A percentile compares a stretch with the other conserved stretches of the same genome.
Evolutionary conservation across 2,113 vertebrate species (phyloP).

Genomic region (Aplodontia rufa): DNA sequence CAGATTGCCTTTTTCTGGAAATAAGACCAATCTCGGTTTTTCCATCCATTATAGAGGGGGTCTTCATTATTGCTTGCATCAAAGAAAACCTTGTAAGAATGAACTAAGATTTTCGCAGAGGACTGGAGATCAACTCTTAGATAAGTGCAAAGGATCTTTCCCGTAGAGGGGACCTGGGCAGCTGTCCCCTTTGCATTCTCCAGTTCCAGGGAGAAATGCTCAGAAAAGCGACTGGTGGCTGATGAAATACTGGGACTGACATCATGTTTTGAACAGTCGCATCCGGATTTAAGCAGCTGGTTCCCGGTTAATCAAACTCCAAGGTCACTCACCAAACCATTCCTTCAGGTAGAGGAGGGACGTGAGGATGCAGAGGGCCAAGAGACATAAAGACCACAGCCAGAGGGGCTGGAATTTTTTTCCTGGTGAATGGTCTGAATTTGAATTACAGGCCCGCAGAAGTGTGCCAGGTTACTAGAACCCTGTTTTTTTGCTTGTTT

Average conservation of each 20-base stretch:
- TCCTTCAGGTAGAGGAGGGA: background rate
- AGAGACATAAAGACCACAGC: background rate
- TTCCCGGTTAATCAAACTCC: background rate
- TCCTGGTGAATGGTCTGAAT: background rate
- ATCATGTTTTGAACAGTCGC: background rate
- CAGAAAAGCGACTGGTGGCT: background rate
- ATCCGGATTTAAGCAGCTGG: background rate
- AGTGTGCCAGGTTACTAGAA: background rate
- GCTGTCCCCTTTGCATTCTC: background rate
- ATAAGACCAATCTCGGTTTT: slow-evolving; percentile 46
- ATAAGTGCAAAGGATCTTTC: slow-evolving; percentile 2
- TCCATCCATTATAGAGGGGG: slow-evolving; percentile 43
- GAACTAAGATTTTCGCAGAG: background rate
- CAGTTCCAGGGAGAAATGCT: background rate
- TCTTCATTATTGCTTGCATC: slow-evolving; percentile 32
- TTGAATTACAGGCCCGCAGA: slow-evolving; percentile 18
- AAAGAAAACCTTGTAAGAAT: slow-evolving; percentile 45
- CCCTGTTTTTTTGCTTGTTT: background rate
- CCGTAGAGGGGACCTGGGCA: background rate
- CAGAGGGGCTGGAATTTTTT: background rate
- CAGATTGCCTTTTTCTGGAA: slow-evolving; percentile 24
- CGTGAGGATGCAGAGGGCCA: background rate
- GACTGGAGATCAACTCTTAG: background rate
- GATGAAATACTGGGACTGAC: background rate
- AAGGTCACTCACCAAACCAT: background rate